Percentiles rank a stretch among this genome's conserved stretches.
Conservation (phyloP, 2,888 invertebrate species). For the Scaptomyza flava region DNA sequence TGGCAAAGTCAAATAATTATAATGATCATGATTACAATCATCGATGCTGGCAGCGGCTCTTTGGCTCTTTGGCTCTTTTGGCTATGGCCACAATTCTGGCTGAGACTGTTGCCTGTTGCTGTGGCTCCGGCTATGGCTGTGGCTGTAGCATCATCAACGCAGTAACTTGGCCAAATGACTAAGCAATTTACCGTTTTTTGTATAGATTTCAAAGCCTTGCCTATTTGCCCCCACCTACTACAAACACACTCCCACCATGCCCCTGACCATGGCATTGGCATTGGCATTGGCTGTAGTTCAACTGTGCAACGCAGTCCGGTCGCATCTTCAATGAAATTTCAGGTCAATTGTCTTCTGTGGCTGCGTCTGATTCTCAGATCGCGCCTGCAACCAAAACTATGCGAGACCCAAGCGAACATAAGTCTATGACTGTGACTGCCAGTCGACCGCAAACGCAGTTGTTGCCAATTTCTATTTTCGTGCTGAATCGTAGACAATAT, state of each 20-base stretch:
- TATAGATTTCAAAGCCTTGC: conserved; percentile 63
- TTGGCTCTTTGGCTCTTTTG: conserved; percentile 8
- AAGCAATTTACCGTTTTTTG: conserved; percentile 79
- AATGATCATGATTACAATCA: conserved; percentile 81
- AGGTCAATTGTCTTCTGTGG: conserved; percentile 78
- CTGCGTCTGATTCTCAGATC: conserved; percentile 48
- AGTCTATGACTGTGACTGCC: conserved; percentile 1
- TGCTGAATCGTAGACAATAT: conserved; percentile 46
- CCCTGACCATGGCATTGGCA: conserved; percentile 24
- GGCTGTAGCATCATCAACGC: conserved; percentile 51
- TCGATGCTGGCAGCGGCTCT: conserved; percentile 48
- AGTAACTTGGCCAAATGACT: conserved; percentile 68
- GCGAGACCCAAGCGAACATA: background rate
- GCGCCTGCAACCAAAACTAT: conserved; percentile 36
- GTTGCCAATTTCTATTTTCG: conserved; percentile 69
- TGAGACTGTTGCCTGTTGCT: conserved; percentile 9
- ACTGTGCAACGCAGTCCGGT: conserved; percentile 31
- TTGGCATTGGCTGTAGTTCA: conserved; percentile 44
- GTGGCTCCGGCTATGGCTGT: conserved; percentile 12
- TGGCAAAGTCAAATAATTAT: conserved; percentile 79
- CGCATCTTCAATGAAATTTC: conserved; percentile 78
- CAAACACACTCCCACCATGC: conserved; percentile 1
- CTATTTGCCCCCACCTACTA: conserved; percentile 16
- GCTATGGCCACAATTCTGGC: conserved; percentile 4
- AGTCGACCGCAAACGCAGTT: conserved; percentile 30